Base-by-base conservation (phyloP, 1,140 invertebrate genomes). In the Drosophila nebulosa region DNA sequence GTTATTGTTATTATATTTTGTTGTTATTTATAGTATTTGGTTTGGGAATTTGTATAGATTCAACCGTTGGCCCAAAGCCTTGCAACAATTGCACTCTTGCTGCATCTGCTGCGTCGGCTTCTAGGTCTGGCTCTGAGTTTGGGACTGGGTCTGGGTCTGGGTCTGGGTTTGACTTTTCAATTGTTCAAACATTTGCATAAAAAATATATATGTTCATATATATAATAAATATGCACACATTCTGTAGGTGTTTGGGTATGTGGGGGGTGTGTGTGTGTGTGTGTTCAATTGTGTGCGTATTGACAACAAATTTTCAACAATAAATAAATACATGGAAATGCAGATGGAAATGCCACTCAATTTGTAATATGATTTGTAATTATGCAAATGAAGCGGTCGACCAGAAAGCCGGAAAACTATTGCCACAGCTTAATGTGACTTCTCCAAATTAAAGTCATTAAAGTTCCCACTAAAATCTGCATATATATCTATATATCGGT, bases 321-420 rank as follows among this genome's bases (percentile, higher is more conserved):
- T 68, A 57, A 59, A 27, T 51, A 74, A 73, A 57, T 67, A 62
- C 55, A 74, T 58, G 58, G 30, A 55, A 59, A 71, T 46, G 18
- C 30, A 36, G 24, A 4, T 26, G 69, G n/a, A 57, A 35, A 36
- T 53, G 61, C 64, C 67, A 53, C 70, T 64, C 68, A 55, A 58
- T 56, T 71, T 71, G 74, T 78, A 81, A 88, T 86, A 78, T 83
- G 78, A 86, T 86, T 86, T 86, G 83, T 78, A 86, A 86, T 88
- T 86, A 86, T 86, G 81, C 78, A 86, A 86, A 86, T 81, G 70
- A 71, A 69, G 67, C 55, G 55, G 42, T 65, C 9, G 67, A 62
- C 70, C 55, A 61, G 60, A 74, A 52, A 42, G 16, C 50, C 27
- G 51, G 62, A 35, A 58, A 58, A 36, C 39, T 46, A 46, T 46